Evolutionary conservation across 2,113 vertebrate genomes (phyloP), one percentile per base, ranked within the genome.

Genomic region (Eira barbara): DNA sequence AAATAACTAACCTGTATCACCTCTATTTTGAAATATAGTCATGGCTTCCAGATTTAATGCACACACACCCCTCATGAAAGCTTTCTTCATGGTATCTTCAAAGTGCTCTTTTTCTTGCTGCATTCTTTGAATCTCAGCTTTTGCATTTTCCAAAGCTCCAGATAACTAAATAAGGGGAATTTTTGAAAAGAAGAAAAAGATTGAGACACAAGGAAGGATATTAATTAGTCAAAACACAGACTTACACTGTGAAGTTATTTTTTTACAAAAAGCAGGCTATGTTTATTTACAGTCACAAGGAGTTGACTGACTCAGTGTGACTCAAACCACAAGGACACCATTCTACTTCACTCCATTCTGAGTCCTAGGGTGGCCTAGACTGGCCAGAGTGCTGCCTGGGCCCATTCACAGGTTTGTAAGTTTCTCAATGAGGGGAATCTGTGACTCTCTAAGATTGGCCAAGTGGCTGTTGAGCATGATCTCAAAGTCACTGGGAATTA

Each of bases 381-480:
- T 3, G 14, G 71, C n/a, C 55, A 69, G 57, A 39, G 47, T 47
- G 94, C 76, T 80, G 84, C 84, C 1, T 27, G 27, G 85, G 20
- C 74, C 97, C 82, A 49, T 96, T 98, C 97, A 99, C 91, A 99
- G 98, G 98, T 98, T 99, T 94, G 99, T 99, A 80, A 99, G 99
- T 97, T 99, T 99, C 98, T 99, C 99, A 0, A 99, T 99, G 82
- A 99, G 99, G 95, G 99, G 99, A 34, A 99, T 99, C 98, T 99
- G 99, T 96, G 99, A 99, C 98, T 99, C 99, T 49, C 99, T 99
- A 93, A 99, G 99, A 97, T 99, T 99, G 78, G 99, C 99, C 98
- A 99, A 98, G 98, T 99, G 99, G 96, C 99, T 99, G 98, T 99
- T 99, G 97, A 99, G 98, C 99, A 99, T 99, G 97, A 99, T 99